These are phyloP conservation scores for Rhodeus uyekii DNA, from an alignment of 2,797 vertebrate genomes.

Conservation along the genomic window DNA sequence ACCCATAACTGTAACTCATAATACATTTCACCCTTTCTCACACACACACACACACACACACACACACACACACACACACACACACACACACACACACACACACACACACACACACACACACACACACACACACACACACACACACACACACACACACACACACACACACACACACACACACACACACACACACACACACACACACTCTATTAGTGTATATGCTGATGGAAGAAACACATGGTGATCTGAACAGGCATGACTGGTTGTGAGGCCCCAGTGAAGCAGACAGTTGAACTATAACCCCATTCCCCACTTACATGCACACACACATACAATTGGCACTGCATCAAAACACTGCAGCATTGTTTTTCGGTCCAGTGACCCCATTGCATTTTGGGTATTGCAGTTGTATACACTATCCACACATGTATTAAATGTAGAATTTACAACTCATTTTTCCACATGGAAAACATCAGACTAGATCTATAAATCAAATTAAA, in stretches of 20 bases:
- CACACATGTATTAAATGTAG: neutral
- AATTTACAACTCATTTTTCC: neutral
- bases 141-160: conserved; percentile 41
- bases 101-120: conserved; percentile 47
- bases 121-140: conserved; percentile 55
- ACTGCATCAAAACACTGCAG: conserved; percentile 27
- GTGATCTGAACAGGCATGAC: conserved; percentile 43
- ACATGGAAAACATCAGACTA: neutral
- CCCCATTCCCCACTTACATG: conserved; percentile 44
- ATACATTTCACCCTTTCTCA: neutral
- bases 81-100: conserved; percentile 44
- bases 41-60: conserved; percentile 48
- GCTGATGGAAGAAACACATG: conserved; percentile 68
- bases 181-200: conserved; percentile 47
- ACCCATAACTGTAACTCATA: conserved; percentile 1
- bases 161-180: conserved; percentile 51
- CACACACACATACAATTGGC: neutral
- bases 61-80: conserved; percentile 54
- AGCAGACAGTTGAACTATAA: conserved; percentile 61
- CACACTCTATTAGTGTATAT: conserved; percentile 57
- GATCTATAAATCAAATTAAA: neutral
- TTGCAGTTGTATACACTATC: conserved; percentile 7
- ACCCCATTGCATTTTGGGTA: conserved; percentile 15
- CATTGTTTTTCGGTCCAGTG: conserved; percentile 7
- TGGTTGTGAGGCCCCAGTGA: conserved; percentile 45